These are phyloP conservation scores for Phengaris alcon DNA, from an alignment of 2,888 invertebrate genomes.

Conservation along the genomic window DNA sequence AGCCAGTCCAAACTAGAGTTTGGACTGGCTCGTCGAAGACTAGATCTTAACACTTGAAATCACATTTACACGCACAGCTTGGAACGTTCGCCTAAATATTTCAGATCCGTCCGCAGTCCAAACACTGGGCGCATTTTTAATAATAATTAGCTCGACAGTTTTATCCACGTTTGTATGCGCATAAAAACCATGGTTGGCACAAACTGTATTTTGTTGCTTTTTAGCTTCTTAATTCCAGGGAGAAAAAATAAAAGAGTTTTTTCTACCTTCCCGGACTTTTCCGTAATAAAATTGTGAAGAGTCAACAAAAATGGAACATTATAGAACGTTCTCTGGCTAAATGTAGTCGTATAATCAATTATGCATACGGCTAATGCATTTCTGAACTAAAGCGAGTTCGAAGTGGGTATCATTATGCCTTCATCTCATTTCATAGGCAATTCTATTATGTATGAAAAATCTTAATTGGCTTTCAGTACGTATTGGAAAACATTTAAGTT, in stretches of 20 bases:
- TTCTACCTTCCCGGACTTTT: not conserved
- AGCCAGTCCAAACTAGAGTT: too few relatives aligned
- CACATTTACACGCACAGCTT: too few relatives aligned
- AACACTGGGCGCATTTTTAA: too few relatives aligned
- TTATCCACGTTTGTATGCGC: too few relatives aligned
- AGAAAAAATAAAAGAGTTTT: not conserved
- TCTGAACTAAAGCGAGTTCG: constrained; percentile 28
- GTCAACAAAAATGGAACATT: constrained; percentile 23
- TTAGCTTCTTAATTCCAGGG: too few relatives aligned
- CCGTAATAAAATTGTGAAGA: constrained; percentile 14
- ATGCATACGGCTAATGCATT: constrained; percentile 31
- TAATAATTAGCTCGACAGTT: too few relatives aligned
- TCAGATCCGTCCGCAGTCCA: not conserved
- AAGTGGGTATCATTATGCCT: constrained; percentile 24
- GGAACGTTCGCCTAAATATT: too few relatives aligned
- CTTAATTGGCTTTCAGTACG: not conserved
- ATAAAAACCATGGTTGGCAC: too few relatives aligned
- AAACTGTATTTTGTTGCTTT: too few relatives aligned
- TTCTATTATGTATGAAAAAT: constrained; percentile 17
- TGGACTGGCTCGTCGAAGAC: too few relatives aligned
- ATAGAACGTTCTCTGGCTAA: not conserved
- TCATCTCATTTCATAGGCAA: constrained; percentile 13
- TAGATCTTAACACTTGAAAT: too few relatives aligned
- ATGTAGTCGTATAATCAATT: constrained; percentile 30
- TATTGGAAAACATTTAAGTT: not conserved